Percentiles rank a stretch among this genome's conserved stretches.
Evolutionary conservation across 2,888 invertebrate species (phyloP).

Genomic region (Lepeophtheirus nordmannii): DNA sequence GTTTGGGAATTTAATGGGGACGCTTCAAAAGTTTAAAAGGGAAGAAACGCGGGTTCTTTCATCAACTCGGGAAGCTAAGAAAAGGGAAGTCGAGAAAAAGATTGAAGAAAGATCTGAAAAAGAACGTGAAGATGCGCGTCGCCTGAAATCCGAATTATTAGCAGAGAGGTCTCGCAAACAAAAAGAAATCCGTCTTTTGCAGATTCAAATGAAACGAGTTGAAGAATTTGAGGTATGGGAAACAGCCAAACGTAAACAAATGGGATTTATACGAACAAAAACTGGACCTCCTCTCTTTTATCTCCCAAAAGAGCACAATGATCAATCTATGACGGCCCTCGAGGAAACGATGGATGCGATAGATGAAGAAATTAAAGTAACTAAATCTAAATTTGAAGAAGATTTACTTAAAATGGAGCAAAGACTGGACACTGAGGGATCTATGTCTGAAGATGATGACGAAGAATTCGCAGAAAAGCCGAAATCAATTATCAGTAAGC

Average conservation of each 20-base stretch:
- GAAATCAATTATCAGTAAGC: constrained; percentile 4
- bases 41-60: constrained; percentile 66
- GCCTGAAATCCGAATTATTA: not conserved
- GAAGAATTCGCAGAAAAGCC: constrained; percentile 11
- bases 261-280: constrained; percentile 5
- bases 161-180: constrained; percentile 4
- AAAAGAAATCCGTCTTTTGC: constrained; percentile 15
- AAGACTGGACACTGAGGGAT: not conserved
- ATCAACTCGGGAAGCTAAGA: constrained; percentile 42
- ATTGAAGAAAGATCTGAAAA: constrained; percentile 16
- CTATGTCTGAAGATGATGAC: not conserved
- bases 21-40: constrained; percentile 82
- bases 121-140: constrained; percentile 7
- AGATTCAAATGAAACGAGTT: constrained; percentile 22
- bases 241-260: constrained; percentile 8
- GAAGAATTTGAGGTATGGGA: constrained; percentile 21
- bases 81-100: constrained; percentile 18
- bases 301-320: constrained; percentile 15
- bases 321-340: not conserved
- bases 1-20: constrained; percentile 88
- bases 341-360: constrained; percentile 4
- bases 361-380: constrained; percentile 11
- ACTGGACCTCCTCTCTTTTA: not conserved
- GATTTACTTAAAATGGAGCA: constrained; percentile 15
- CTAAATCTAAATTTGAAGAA: not conserved